These are phyloP conservation scores for Moxostoma hubbsi DNA, from an alignment of 2,797 vertebrate species.

Conservation along the genomic window DNA sequence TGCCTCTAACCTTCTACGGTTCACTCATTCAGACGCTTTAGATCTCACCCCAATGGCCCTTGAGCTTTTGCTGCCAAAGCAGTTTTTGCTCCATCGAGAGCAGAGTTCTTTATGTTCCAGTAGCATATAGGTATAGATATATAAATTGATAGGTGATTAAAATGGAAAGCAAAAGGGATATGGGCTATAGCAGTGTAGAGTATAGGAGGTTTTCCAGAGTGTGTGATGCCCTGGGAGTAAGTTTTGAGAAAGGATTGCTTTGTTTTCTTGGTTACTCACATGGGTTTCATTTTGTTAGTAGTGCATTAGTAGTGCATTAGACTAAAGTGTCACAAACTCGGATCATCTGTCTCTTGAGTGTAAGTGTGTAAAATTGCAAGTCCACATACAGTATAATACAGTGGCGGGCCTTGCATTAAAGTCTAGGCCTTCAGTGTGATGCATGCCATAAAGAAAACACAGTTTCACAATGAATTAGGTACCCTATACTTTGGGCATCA, in stretches of 20 bases:
- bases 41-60: constrained; percentile 19
- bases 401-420: no score
- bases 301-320: background rate
- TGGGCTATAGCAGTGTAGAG: background rate
- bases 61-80: constrained; percentile 48
- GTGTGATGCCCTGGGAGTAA: background rate
- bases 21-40: constrained; percentile 7
- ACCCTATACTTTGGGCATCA: no score
- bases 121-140: constrained; percentile 11
- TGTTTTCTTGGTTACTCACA: background rate
- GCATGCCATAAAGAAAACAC: no score
- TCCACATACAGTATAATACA: no score
- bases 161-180: constrained; percentile 35
- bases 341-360: background rate
- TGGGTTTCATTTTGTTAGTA: no score
- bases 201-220: background rate
- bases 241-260: background rate
- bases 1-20: constrained; percentile 18
- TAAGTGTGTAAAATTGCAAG: background rate
- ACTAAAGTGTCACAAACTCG: background rate
- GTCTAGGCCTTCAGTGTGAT: no score
- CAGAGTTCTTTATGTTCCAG: constrained; percentile 14
- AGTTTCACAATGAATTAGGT: no score
- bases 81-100: constrained; percentile 28
- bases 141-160: constrained; percentile 31